Evolutionary conservation across 92 coral and sea anemone genomes (phyloP), one percentile per base, ranked within the genome.

Genomic region (Muricea muricata): DNA sequence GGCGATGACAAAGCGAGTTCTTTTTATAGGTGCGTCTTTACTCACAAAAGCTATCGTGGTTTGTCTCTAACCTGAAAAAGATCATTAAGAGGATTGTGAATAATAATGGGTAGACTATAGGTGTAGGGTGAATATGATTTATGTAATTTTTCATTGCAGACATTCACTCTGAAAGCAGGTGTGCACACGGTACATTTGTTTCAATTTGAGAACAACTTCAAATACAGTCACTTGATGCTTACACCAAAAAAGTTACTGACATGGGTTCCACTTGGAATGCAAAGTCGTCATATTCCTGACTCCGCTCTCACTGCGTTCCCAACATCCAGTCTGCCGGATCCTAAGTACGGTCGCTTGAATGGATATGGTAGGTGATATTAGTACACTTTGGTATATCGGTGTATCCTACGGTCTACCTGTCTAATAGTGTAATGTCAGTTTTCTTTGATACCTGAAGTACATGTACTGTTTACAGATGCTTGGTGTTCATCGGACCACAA

Each of bases 211-310:
- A 15, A n/a, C 60, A 87, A 90, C 13, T 96, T 96, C 48, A 91
- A 87, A 34, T 73, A 79, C 63, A 85, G 89, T 33, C 84, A 82
- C 31, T 23, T 96, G 30, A 87, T 83, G 30, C 82, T 96, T 15
- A 91, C 93, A 15, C 97, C 99, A 13, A 65, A 63, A 6, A 17
- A 15, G 25, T 80, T 96, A 45, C 39, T 70, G 2, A 88, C 84
- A 69, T 96, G 99, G 99, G 79, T 88, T 24, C 97, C 94, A 71
- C 86, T 96, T 15, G 99, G 99, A 37, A 90, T 96, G 94, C 98
- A 96, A 81, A 96, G 97, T 58, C 91, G 80, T 7, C 85, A 86
- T 50, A 96, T 96, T 9, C 91, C 99, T 20, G 99, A 96, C 54
- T 86, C 96, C n/a, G 34, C 57, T 61, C 75, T 96, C 17, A 20